These are phyloP conservation scores for Pantherophis guttatus DNA, from an alignment of 2,113 vertebrate species.

Conservation along the genomic window DNA sequence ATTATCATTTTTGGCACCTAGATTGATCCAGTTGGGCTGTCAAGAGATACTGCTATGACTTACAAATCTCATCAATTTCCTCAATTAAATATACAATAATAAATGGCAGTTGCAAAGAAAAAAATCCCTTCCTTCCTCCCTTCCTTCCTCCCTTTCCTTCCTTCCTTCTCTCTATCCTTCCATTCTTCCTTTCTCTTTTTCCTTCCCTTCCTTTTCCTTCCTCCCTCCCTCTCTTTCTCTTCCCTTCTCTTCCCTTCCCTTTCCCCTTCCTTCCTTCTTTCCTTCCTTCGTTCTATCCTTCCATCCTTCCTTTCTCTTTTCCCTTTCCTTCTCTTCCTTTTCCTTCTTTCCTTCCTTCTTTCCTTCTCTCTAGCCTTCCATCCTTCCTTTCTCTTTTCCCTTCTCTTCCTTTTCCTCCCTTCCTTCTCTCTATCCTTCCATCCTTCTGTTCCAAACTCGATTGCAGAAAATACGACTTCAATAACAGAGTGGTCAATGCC, in stretches of 20 bases:
- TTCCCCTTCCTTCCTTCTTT: background rate
- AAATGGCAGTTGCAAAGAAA: background rate
- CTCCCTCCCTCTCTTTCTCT: background rate
- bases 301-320: too few species aligned
- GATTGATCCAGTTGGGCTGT: background rate
- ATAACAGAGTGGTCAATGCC: too few species aligned
- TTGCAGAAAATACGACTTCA: too few species aligned
- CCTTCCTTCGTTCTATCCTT: background rate
- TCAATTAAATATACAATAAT: background rate
- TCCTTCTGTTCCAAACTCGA: too few species aligned
- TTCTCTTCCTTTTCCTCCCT: background rate
- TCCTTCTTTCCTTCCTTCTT: background rate
- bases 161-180: background rate
- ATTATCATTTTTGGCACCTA: background rate
- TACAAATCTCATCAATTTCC: background rate
- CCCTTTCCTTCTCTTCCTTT: too few species aligned
- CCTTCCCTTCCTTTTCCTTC: background rate
- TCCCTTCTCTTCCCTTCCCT: too few species aligned
- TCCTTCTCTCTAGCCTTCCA: too few species aligned
- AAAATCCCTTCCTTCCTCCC: background rate
- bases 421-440: accelerated
- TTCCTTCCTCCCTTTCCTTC: background rate
- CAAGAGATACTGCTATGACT: background rate
- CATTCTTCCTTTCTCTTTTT: too few species aligned
- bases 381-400: background rate